Percentiles rank a stretch among this genome's conserved stretches.
Conservation (phyloP, 2,797 vertebrate genomes). For the Tamandua tetradactyla region DNA sequence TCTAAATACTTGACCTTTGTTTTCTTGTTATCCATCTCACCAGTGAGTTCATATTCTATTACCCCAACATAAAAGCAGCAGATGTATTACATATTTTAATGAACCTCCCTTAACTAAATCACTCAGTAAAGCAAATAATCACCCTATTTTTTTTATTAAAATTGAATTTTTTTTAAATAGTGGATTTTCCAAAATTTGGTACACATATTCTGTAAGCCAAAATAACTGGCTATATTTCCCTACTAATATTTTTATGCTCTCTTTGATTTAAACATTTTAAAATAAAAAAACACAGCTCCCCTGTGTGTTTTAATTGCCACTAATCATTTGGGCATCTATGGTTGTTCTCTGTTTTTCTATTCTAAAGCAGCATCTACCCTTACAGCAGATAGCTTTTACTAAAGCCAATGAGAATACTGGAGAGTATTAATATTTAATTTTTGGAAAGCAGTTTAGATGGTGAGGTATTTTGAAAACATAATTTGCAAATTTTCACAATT, state of each 20-base stretch:
- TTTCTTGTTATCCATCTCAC: slow-evolving; percentile 6
- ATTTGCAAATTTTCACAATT: slow-evolving; percentile 59
- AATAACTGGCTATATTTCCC: slow-evolving; percentile 18
- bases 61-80: slow-evolving; percentile 23
- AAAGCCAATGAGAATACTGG: slow-evolving; percentile 45
- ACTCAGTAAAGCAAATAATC: slow-evolving; percentile 17
- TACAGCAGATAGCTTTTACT: neutral
- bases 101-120: slow-evolving; percentile 24
- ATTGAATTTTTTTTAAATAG: slow-evolving; percentile 22
- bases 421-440: slow-evolving; percentile 4
- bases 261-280: slow-evolving; percentile 56
- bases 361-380: neutral
- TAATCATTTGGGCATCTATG: slow-evolving; percentile 48
- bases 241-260: slow-evolving; percentile 45
- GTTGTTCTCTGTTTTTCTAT: slow-evolving; percentile 4
- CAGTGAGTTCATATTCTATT: slow-evolving; percentile 44
- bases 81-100: slow-evolving; percentile 30
- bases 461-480: slow-evolving; percentile 60
- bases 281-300: slow-evolving; percentile 3
- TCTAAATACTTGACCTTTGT: slow-evolving; percentile 50
- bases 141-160: slow-evolving; percentile 17
- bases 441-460: slow-evolving; percentile 49
- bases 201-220: neutral
- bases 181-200: neutral
- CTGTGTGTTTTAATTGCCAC: slow-evolving; percentile 3